Conservation (phyloP, 2,797 vertebrate genomes). For the Rhyacichthys aspro region DNA sequence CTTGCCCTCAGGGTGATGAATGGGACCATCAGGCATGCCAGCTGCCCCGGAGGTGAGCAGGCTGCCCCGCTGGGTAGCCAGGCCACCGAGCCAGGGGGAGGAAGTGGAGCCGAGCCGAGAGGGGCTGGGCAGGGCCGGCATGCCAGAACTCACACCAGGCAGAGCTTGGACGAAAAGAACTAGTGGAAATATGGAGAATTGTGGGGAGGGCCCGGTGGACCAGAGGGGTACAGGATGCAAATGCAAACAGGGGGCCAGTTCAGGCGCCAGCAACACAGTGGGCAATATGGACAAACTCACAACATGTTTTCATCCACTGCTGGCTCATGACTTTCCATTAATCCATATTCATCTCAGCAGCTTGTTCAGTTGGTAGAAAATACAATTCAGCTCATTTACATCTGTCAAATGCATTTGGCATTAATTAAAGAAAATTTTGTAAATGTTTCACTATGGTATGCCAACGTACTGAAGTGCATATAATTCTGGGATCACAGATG, state of each 20-base stretch:
- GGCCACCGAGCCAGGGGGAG: conserved; percentile 69
- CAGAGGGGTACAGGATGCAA: conserved; percentile 77
- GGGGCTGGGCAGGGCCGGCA: conserved; percentile 53
- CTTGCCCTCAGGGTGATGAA: conserved; percentile 73
- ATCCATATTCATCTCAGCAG: conserved; percentile 34
- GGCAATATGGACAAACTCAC: conserved; percentile 65
- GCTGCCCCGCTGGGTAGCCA: conserved; percentile 70
- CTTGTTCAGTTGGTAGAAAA: conserved; percentile 8
- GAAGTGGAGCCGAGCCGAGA: conserved; percentile 62
- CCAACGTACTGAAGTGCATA: conserved; percentile 3
- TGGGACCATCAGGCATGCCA: conserved; percentile 82
- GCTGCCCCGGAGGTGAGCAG: conserved; percentile 84
- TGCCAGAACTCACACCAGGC: conserved; percentile 79
- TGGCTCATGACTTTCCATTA: conserved; percentile 65
- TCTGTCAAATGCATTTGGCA: conserved; percentile 27
- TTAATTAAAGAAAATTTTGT: conserved; percentile 34
- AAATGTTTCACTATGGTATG: conserved; percentile 8
- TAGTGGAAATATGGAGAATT: conserved; percentile 70
- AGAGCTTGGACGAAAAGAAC: conserved; percentile 60
- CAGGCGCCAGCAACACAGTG: conserved; percentile 68
- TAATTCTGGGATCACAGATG: background rate
- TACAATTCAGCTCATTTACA: conserved; percentile 12
- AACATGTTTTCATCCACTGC: conserved; percentile 63
- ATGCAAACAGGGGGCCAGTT: conserved; percentile 57
- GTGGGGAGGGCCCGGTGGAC: conserved; percentile 61